Evolutionary conservation across 2,888 invertebrate species (phyloP), one percentile per base, ranked within the genome.

Genomic region (Capitulum mitella): DNA sequence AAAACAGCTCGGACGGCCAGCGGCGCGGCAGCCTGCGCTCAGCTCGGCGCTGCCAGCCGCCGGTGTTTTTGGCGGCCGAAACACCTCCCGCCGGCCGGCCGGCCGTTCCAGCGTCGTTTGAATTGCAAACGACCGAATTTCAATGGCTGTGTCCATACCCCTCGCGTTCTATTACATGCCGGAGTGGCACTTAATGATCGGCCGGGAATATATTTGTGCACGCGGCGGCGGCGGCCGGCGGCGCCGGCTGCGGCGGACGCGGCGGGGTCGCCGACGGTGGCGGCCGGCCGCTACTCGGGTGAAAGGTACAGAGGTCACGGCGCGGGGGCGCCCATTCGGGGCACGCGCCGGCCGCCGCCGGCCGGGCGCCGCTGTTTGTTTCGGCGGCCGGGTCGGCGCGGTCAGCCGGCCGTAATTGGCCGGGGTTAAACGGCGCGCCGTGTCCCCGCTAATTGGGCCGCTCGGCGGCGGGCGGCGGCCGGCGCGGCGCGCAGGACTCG

Each of bases 41-140:
- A 12, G 58, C 10, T 29, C 29, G n/a, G n/a, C 58, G 70, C 70
- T 26, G 32, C 10, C n/a, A 22, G 34, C 37, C 64, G 34, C 14
- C 64, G 8, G 70, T 70, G 70, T 70, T 70, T 70, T 40, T 70
- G 37, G 40, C 40, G 22, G 70, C 37, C 22, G 37, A 26, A 40
- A 26, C 70, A 70, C 70, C 70, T 16, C 70, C 70, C 40, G 70
- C 70, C 70, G 70, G 22, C 70, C 40, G 40, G 26, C 58, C 40
- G 40, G 40, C 40, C 70, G 70, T 70, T 70, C 70, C 26, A 8
- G 40, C 22, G 37, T 16, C 37, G 70, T 70, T 70, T 70, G 70
- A 70, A 70, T 70, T 70, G 70, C 70, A 70, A 70, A 70, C 70
- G 70, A 70, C 70, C 40, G 70, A 70, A 70, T 70, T 70, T 70